These are phyloP conservation scores for Trichonephila inaurata DNA, from an alignment of 1,140 invertebrate genomes.

Conservation along the genomic window DNA sequence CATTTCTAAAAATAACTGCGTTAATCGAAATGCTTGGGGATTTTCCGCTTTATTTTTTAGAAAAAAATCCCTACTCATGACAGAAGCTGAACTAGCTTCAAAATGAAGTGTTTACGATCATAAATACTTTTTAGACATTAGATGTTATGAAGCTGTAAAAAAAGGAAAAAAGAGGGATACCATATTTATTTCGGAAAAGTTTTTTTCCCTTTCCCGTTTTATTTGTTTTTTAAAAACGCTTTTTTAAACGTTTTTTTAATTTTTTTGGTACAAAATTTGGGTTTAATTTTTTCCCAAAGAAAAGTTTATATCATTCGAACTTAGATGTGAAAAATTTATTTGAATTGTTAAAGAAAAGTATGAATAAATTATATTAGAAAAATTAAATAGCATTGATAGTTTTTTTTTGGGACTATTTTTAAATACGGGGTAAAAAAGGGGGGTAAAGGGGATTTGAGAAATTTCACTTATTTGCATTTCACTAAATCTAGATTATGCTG, in stretches of 20 bases:
- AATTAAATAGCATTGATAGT: too few relatives aligned
- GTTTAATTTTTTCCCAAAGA: background rate
- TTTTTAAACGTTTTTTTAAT: background rate
- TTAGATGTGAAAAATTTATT: too few relatives aligned
- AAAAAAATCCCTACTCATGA: background rate
- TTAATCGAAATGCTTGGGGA: background rate
- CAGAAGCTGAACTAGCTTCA: background rate
- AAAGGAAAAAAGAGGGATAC: background rate
- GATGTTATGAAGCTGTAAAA: background rate
- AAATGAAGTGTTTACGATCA: background rate
- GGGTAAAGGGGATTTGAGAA: too few relatives aligned
- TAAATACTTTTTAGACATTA: background rate
- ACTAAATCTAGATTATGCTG: too few relatives aligned
- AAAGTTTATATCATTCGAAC: too few relatives aligned
- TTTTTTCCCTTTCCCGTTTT: background rate
- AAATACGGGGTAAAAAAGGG: too few relatives aligned
- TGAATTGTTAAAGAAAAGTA: too few relatives aligned
- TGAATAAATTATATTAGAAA: too few relatives aligned
- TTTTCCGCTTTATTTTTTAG: background rate
- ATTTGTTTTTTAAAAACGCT: too few relatives aligned
- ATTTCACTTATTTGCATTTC: too few relatives aligned
- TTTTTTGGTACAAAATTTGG: background rate
- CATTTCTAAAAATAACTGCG: background rate
- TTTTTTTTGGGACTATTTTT: too few relatives aligned
- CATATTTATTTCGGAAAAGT: background rate